A percentile compares a stretch with the other conserved stretches of the same genome.
These are phyloP conservation scores for Lepus timidus DNA, from an alignment of 2,113 vertebrate species.

Conservation along the genomic window DNA sequence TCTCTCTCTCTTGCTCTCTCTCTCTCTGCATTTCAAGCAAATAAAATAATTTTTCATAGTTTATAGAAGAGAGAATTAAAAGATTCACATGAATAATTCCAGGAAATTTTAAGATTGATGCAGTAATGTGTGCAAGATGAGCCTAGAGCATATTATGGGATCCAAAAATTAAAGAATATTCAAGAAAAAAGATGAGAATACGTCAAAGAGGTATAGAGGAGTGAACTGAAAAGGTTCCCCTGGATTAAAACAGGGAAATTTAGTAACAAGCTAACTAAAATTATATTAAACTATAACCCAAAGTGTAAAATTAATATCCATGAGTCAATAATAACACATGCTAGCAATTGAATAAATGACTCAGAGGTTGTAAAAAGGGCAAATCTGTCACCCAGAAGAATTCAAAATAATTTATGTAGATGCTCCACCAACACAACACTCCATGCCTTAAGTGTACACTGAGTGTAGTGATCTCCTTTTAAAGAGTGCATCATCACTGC, in stretches of 20 bases:
- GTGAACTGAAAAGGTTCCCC: rapidly evolving
- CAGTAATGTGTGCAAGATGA: not conserved
- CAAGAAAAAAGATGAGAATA: not conserved
- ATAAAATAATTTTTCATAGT: no score
- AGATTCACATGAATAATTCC: not conserved
- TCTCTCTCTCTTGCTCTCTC: no score
- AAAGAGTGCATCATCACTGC: not conserved
- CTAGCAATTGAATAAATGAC: not conserved
- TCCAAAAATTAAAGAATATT: not conserved
- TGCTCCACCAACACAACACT: not conserved
- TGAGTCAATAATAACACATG: not conserved
- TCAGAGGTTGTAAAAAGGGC: not conserved
- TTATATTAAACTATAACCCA: not conserved
- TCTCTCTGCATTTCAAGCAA: no score
- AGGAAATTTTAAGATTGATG: not conserved
- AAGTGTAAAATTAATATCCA: not conserved
- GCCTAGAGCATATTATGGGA: not conserved
- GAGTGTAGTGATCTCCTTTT: not conserved
- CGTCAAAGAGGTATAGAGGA: not conserved
- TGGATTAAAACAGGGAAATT: not conserved
- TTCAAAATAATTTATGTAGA: not conserved
- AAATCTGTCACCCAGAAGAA: not conserved
- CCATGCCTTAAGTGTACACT: not conserved
- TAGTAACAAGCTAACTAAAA: not conserved
- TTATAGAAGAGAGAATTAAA: not conserved